A percentile compares a stretch with the other conserved stretches of the same genome.
Conservation (phyloP, 1,140 invertebrate species). For the Meteorus sp. region DNA sequence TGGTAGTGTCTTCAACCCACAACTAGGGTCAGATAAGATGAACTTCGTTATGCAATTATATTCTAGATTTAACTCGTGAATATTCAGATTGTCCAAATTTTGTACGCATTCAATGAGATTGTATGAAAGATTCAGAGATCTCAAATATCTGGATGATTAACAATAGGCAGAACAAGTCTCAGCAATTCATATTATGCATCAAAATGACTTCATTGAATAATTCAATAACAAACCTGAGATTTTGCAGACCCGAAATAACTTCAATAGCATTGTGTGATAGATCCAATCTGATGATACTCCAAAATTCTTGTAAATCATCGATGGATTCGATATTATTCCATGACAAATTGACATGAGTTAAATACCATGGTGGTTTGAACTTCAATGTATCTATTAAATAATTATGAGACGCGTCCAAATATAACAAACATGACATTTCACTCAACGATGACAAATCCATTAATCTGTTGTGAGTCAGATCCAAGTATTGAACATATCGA, state of each 20-base stretch:
- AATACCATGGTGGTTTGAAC: constrained; percentile 39
- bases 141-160: constrained; percentile 35
- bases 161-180: too few relatives aligned
- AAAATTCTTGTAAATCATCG: constrained; percentile 36
- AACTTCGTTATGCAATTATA: constrained; percentile 41
- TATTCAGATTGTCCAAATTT: constrained; percentile 40
- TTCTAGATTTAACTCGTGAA: constrained; percentile 42
- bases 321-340: constrained; percentile 38
- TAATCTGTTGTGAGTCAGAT: constrained; percentile 39
- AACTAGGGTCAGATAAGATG: constrained; percentile 21
- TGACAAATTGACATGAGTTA: constrained; percentile 43
- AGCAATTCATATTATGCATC: not conserved
- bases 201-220: not conserved
- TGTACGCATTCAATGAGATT: constrained; percentile 40
- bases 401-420: constrained; percentile 39
- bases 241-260: constrained; percentile 36
- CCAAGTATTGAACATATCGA: constrained; percentile 40
- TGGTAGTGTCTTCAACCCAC: constrained; percentile 27
- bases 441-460: constrained; percentile 32
- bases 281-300: constrained; percentile 45
- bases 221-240: constrained; percentile 37
- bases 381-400: constrained; percentile 27
- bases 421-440: constrained; percentile 35
- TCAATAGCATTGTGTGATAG: constrained; percentile 44
- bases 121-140: constrained; percentile 40